Conservation (phyloP, 1,140 invertebrate species). For the Cydia pomonella region DNA sequence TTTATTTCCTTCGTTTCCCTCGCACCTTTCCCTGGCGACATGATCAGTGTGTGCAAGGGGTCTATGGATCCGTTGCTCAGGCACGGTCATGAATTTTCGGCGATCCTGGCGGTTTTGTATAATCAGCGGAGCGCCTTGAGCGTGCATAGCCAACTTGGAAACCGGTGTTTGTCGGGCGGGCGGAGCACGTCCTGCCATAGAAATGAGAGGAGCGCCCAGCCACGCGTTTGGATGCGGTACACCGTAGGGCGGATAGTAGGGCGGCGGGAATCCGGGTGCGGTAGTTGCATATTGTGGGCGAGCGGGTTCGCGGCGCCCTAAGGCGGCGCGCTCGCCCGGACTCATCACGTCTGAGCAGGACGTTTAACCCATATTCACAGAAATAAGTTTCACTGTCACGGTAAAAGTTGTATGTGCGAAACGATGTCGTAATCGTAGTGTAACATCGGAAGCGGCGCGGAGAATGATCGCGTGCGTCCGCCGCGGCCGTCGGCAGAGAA, state of each 20-base stretch:
- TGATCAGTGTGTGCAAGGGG: conserved; percentile 57
- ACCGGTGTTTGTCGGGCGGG: conserved; percentile 78
- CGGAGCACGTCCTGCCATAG: conserved; percentile 80
- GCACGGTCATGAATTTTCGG: conserved; percentile 63
- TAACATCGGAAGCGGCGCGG: conserved; percentile 68
- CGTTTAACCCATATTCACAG: conserved; percentile 79
- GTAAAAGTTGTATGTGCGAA: conserved; percentile 67
- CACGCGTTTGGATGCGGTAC: conserved; percentile 80
- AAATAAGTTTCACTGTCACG: conserved; percentile 70
- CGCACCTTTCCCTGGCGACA: conserved; percentile 58
- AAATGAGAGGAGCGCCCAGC: conserved; percentile 86
- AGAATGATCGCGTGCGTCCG: conserved; percentile 61
- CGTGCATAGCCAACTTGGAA: conserved; percentile 86
- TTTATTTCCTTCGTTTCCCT: conserved; percentile 60
- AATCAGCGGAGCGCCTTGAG: conserved; percentile 88
- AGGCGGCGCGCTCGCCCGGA: conserved; percentile 77
- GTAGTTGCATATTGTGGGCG: conserved; percentile 72
- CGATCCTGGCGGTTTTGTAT: conserved; percentile 82
- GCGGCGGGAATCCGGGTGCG: conserved; percentile 74
- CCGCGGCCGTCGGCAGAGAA: conserved; percentile 69
- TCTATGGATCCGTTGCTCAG: conserved; percentile 68
- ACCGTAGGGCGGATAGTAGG: conserved; percentile 72
- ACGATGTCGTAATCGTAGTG: conserved; percentile 78
- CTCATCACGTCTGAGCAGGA: conserved; percentile 63
- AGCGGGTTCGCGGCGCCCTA: conserved; percentile 76